Base-by-base conservation (phyloP, 2,888 invertebrate species). In the Pyrrhosoma nymphula region DNA sequence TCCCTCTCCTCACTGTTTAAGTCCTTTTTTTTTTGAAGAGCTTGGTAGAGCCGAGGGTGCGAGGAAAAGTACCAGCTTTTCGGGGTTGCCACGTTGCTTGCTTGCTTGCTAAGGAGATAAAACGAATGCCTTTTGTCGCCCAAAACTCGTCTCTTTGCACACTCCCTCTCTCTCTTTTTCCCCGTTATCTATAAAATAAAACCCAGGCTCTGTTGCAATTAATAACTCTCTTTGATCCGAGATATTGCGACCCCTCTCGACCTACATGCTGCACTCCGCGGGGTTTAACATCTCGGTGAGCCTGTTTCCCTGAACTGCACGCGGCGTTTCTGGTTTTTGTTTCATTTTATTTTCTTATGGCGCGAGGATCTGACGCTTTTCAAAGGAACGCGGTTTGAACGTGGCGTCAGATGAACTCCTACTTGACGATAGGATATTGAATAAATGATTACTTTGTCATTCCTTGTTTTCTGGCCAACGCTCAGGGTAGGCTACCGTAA, bases 161-260 rank as follows among this genome's bases (percentile, higher is more conserved):
- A 35, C 35, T n/a, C 82, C 12, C 69, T 23, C 69, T 1, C 63
- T 63, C 75, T 75, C 30, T 75, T 75, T 30, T 23, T 12, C 35
- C 30, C 35, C 35, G 35, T 35, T 82, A 82, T 82, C 82, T 82
- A 35, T 82, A 35, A 82, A 82, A 82, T 82, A 30, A 82, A 82
- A 82, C 82, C 35, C 82, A 35, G 47, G n/a, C 82, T 82, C 35
- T 35, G 82, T 82, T 35, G 82, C 82, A 82, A 82, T 82, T 82
- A 82, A 82, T 82, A 35, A 82, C 82, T 82, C 35, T 35, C 35
- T 82, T 82, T 82, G 82, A 82, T 82, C 14, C 82, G 16, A 82
- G 82, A 35, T 82, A 18, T 35, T 18, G 35, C 82, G 82, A 35
- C 30, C 82, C 82, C 82, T 82, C 35, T 82, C 35, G 82, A 82